Evolutionary conservation across 2,113 vertebrate species (phyloP), one percentile per base, ranked within the genome.

Genomic region (Corydoras maculifer): DNA sequence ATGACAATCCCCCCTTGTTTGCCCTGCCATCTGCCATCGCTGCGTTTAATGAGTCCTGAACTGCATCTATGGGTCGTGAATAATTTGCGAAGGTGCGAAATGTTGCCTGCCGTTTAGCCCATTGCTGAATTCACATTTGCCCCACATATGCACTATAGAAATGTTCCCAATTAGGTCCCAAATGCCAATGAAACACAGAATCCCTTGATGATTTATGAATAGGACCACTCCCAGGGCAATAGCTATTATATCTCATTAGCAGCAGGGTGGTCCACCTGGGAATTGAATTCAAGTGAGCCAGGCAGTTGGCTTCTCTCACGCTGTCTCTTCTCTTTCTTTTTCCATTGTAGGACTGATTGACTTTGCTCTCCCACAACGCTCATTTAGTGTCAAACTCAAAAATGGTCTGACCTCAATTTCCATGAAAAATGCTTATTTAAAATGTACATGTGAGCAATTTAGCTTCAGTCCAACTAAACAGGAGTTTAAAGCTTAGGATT

Each of bases 221-320:
- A 68, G 80, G 81, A 61, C 77, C 73, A 79, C 78, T 85, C 83
- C 72, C 82, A 77, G 78, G 80, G 75, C 67, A 70, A 75, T 78
- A 80, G 80, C 81, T 84, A 86, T 86, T 84, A 84, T 85, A 86
- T 83, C 84, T 87, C 84, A 87, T 88, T 87, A 88, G 83, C 77
- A 82, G 82, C 83, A 79, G 76, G 68, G n/a, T 71, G n/a, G 81
- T 79, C 81, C 87, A 84, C 80, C 82, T 85, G 85, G 74, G 82
- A 83, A 86, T 85, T 84, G 78, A 76, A 80, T 85, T 86, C 80
- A 81, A 77, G 84, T 84, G 74, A 83, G 80, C 77, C 78, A 79
- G 80, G 84, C 79, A 78, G 80, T 85, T 85, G 80, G 80, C 77
- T 84, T 83, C 80, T 79, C 67, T 66, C 14, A 9, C 49, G 50